Evolutionary conservation across 2,113 vertebrate genomes (phyloP), one percentile per base, ranked within the genome.

Genomic region (Anseranas semipalmata): DNA sequence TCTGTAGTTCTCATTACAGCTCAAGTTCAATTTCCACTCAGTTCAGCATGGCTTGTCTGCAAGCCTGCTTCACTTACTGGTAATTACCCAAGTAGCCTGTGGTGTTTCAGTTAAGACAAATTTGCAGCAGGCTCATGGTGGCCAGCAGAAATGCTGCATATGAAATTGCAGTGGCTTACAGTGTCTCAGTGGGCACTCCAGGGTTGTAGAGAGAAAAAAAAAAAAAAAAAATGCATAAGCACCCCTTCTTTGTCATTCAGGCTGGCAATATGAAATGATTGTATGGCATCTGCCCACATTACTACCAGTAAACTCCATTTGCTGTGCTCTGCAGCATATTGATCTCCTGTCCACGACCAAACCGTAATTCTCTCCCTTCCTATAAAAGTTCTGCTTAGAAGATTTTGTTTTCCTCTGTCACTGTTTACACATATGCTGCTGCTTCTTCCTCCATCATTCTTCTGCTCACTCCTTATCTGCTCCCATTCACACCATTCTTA

Each of bases 61-160:
- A 10, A 85, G 58, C 53, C 70, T 85, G 70, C 70, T 83, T 89
- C n/a, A 32, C 56, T 39, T 45, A 28, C 35, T 4, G 15, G 12
- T 48, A 78, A 32, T 72, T 68, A 62, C 35, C 62, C 12, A 45
- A 55, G 27, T 22, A 65, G 7, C 33, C 9, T 7, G 56, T 21
- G 10, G 25, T n/a, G 33, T 52, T 86, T 84, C 27, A 27, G 35
- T 28, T 30, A 73, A 60, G 56, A 67, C 33, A 48, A 70, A 70
- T 0, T 55, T 21, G 53, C 33, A 65, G 50, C 14, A 85, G 78
- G 35, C 35, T 73, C 1, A 0, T 2, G 39, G 65, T 41, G 77
- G 10, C 53, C 56, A 15, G 25, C 32, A 87, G n/a, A 13, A 39
- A 22, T 1, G 10, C 0, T 7, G 48, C 67, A 18, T 19, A 12